Evolutionary conservation across 2,113 vertebrate genomes (phyloP), one percentile per base, ranked within the genome.

Genomic region (Mellivora capensis): DNA sequence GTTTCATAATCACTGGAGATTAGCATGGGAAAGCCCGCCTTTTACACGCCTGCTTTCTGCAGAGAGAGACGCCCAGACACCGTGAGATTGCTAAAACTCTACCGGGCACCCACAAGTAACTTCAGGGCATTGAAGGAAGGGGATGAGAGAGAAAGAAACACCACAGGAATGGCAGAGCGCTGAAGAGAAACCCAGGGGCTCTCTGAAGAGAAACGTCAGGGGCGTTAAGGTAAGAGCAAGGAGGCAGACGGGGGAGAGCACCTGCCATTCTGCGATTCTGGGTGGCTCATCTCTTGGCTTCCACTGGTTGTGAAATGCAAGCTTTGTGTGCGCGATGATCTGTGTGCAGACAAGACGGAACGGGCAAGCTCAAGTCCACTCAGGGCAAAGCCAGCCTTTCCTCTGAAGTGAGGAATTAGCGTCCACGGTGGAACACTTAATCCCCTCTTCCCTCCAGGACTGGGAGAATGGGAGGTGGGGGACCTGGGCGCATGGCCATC

Each of bases 221-320:
- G n/a, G n/a, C n/a, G 4, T 1, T 27, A 6, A n/a, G 77, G 21
- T 1, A 39, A 64, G 47, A 14, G 12, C 18, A 11, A 39, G 18
- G 15, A 27, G 0, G 8, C 20, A 0, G 18, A 54, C 29, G 20
- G 6, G 71, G 49, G 34, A 42, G 10, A 6, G 7, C 15, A 15
- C 27, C 54, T 25, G 54, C 59, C 27, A 18, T n/a, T 44, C 90
- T 44, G 77, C 14, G 37, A 23, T 20, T 81, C 64, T 90, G 49
- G 0, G 12, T 14, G 49, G 25, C 59, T 85, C 29, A 7, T 44
- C 71, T 61, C 54, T 2, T 10, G 49, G 59, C 21, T 87, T 34
- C 88, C 37, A 1, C 15, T 44, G 37, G 18, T 11, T 93, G 23
- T 74, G 54, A 90, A 94, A 83, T 3, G 13, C n/a, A 71, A 76